A percentile compares a stretch with the other conserved stretches of the same genome.
These are phyloP conservation scores for Prolemur simus DNA, from an alignment of 2,113 vertebrate species.

Conservation along the genomic window DNA sequence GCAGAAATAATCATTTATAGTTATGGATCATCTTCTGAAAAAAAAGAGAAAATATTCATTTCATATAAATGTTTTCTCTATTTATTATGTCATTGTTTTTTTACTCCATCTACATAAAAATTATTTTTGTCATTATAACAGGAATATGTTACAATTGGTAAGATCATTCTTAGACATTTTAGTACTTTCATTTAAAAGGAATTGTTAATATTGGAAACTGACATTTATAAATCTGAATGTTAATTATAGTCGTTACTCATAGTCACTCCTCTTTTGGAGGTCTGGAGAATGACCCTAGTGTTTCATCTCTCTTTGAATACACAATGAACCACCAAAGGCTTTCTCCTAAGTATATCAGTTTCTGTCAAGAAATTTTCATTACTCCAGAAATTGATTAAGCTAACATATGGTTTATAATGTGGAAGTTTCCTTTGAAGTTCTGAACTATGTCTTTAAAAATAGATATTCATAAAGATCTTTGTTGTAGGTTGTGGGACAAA, in stretches of 20 bases:
- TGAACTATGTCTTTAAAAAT: constrained; percentile 57
- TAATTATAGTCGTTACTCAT: constrained; percentile 78
- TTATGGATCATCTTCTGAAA: background rate
- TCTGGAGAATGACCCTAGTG: constrained; percentile 63
- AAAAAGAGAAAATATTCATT: background rate
- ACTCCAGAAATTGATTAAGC: constrained; percentile 64
- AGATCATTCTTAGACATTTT: background rate
- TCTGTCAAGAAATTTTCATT: constrained; percentile 77
- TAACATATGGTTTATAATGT: constrained; percentile 50
- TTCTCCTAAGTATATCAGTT: constrained; percentile 69
- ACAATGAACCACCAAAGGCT: constrained; percentile 69
- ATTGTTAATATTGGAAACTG: constrained; percentile 38
- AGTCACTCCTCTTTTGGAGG: constrained; percentile 68
- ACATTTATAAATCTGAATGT: constrained; percentile 55
- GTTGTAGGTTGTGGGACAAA: background rate
- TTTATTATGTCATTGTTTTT: background rate
- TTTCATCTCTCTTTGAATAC: constrained; percentile 76
- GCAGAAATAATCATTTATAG: background rate
- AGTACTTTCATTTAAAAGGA: constrained; percentile 44
- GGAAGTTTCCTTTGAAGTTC: constrained; percentile 62
- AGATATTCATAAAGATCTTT: constrained; percentile 42
- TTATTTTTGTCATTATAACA: background rate
- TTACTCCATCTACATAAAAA: background rate
- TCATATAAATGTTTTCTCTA: background rate
- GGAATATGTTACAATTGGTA: background rate